phyloP scores from a whole-genome alignment of 35 echinoderm and acorn worm species.

The Diadema setosum region DNA sequence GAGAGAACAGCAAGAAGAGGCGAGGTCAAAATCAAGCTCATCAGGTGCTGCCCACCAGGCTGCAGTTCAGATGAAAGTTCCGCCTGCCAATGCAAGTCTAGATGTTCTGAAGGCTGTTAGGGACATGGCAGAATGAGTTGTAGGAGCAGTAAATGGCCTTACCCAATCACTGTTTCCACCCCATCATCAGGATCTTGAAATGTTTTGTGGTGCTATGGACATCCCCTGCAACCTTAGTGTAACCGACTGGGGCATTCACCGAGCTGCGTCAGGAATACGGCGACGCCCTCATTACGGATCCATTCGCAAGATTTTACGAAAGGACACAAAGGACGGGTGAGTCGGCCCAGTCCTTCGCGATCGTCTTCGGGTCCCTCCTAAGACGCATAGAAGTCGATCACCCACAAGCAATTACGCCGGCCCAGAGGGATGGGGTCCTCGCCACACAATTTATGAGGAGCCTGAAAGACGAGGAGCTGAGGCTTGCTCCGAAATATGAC shows the following conservation, averaged over 20 bases:
- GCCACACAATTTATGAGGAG: constrained; percentile 5
- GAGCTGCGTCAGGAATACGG: too few relatives aligned
- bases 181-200: too few relatives aligned
- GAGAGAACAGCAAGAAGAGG: background rate
- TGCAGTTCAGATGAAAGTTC: background rate
- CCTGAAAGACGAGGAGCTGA: background rate
- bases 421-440: background rate
- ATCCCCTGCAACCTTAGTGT: too few relatives aligned
- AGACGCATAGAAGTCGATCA: background rate
- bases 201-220: too few relatives aligned
- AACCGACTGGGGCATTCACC: too few relatives aligned
- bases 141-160: background rate
- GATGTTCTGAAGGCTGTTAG: background rate
- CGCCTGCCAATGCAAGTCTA: background rate
- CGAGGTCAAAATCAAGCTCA: background rate
- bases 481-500: too few relatives aligned
- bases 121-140: background rate
- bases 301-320: constrained; percentile 2
- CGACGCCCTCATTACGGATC: background rate
- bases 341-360: background rate
- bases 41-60: background rate
- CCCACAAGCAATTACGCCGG: background rate
- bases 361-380: background rate
- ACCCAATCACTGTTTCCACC: background rate
- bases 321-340: background rate